Base-by-base conservation (phyloP, 2,888 invertebrate genomes). In the Iselma pallidipennis region DNA sequence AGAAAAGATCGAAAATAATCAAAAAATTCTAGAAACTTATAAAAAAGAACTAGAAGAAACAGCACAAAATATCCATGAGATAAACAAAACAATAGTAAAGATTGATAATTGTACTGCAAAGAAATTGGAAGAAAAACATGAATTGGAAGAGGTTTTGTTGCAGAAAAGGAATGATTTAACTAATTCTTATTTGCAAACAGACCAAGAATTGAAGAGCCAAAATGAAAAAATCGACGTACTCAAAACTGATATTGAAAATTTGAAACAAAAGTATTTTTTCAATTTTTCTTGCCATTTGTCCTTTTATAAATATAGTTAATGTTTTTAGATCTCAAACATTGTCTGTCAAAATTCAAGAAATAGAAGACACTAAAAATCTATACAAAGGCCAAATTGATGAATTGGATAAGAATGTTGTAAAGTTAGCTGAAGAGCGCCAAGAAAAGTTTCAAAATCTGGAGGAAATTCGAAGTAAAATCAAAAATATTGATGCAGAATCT, bases 1-100 rank as follows among this genome's bases (percentile, higher is more conserved):
- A 4, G 0, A n/a, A n/a, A n/a, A 45, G 4, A 21, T 45, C 10
- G 4, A 10, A 3, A 23, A 45, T 4, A 23, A 23, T 10, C 45
- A 5, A 12, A 23, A 23, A 23, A 86, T 94, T 55, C 80, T 94
- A 55, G 85, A 88, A 5, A 83, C 86, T 58, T 86, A 91, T 80
- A 87, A 88, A 72, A 80, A 82, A 2, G 83, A 82, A 55, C 82
- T 92, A 66, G 81, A 82, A 28, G 81, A 81, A 49, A 75, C 79
- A 5, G 77, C 76, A 1, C 12, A 5, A 5, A 23, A 45, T n/a
- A n/a, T 45, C 4, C 21, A 23, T 1, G 12, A 45, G 21, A 4
- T 10, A 12, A 45, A 45, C 4, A 12, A 45, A 21, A 5, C 7
- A 45, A 12, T 23, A 1, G 45, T n/a, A 45, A 4, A 4, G 6